A percentile compares a stretch with the other conserved stretches of the same genome.
These are phyloP conservation scores for Natrix natrix DNA, from an alignment of 2,797 vertebrate species.

Conservation along the genomic window DNA sequence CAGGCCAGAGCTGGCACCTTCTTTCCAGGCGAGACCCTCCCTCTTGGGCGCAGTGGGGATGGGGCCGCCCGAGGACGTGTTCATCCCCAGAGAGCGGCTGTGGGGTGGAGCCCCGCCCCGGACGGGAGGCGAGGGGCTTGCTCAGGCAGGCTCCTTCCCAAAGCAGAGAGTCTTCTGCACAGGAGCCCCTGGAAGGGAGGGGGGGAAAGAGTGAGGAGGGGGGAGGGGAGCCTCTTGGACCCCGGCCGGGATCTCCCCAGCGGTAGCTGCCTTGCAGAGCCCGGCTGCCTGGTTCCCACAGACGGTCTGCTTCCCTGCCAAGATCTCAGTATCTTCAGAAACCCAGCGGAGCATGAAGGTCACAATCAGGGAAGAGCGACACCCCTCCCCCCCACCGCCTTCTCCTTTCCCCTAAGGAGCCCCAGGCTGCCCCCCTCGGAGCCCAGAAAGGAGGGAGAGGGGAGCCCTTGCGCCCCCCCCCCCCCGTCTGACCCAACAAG, in stretches of 20 bases:
- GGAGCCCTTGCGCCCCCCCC: neutral
- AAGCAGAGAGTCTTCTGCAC: neutral
- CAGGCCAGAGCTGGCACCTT: neutral
- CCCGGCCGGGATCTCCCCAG: slow-evolving; percentile 48
- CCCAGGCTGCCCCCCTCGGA: neutral
- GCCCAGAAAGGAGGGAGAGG: neutral
- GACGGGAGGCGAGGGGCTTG: neutral
- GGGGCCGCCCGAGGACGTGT: neutral
- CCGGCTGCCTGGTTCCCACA: slow-evolving; percentile 71
- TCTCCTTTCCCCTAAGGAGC: neutral
- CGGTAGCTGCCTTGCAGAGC: slow-evolving; percentile 11
- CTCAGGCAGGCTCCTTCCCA: neutral
- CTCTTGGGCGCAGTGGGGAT: neutral
- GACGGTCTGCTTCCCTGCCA: slow-evolving; percentile 70
- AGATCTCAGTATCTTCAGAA: slow-evolving; percentile 73
- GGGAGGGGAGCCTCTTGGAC: neutral
- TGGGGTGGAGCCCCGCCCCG: neutral
- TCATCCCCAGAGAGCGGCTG: too few relatives aligned
- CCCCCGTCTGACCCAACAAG: neutral
- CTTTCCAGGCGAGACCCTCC: neutral
- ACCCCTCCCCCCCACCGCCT: slow-evolving; percentile 20
- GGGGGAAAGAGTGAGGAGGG: neutral
- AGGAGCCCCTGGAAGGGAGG: slow-evolving; percentile 3
- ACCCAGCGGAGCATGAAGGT: slow-evolving; percentile 70
- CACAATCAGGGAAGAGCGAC: slow-evolving; percentile 67